Evolutionary conservation across 1,140 invertebrate species (phyloP), one percentile per base, ranked within the genome.

Genomic region (Megalonaias nervosa): DNA sequence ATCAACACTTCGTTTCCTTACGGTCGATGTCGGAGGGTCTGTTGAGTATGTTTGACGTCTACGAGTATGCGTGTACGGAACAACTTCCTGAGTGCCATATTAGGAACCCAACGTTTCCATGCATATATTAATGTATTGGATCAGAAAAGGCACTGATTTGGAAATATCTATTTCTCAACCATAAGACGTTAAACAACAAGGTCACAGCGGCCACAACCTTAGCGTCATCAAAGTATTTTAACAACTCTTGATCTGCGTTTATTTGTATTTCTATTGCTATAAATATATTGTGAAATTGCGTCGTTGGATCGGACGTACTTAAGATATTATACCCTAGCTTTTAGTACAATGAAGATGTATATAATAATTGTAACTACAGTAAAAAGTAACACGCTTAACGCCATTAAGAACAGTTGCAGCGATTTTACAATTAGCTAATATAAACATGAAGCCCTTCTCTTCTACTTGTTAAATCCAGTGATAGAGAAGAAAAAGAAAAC

Each of bases 121-220:
- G 73, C 78, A 55, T 82, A 82, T 21, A 82, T 80, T 62, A 82
- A 80, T 5, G 81, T n/a, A n/a, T n/a, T 31, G 70, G 26, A 48
- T 60, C 31, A 48, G 62, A 17, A 26, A 38, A 71, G 70, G 70
- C 60, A n/a, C 78, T 65, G 15, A 82, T 66, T 21, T 75, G 78
- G 48, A 75, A 75, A 16, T 64, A 55, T 15, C 31, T 73, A 38
- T 69, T 75, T 21, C n/a, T n/a, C 2, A 75, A 26, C 81, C 81
- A 82, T 21, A 75, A 82, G 15, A 82, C 23, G 3, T 71, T 74
- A 58, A 80, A 82, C 5, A 57, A 38, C 9, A 75, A 21, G 0
- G 81, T 73, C 9, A 80, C 71, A 13, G 76, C 57, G 1, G 71
- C 78, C 16, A 76, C 60, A 0, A 76, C 55, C 38, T 77, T 77